A percentile compares a stretch with the other conserved stretches of the same genome.
Evolutionary conservation across 2,113 vertebrate genomes (phyloP).

Genomic region (Asarcornis scutulata): DNA sequence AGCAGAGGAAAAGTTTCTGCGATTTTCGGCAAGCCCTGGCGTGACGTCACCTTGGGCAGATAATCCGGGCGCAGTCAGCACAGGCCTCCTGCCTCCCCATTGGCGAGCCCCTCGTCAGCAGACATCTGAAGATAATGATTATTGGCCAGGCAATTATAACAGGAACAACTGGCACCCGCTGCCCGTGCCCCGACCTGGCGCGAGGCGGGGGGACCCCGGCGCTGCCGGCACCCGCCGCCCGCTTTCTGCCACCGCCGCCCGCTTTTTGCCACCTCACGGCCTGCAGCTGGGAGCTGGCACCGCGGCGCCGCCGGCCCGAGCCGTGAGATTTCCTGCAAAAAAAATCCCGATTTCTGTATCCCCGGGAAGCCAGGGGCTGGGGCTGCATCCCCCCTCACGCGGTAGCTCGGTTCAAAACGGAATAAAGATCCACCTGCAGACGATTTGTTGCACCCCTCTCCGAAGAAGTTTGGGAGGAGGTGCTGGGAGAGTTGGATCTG

Average conservation of each 20-base stretch:
- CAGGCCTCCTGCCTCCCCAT: slow-evolving; percentile 82
- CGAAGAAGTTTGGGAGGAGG: neutral
- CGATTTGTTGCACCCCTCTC: neutral
- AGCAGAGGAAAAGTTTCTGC: slow-evolving; percentile 60
- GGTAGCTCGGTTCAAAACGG: neutral
- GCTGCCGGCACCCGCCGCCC: neutral
- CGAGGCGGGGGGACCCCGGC: neutral
- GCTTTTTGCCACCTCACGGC: slow-evolving; percentile 7
- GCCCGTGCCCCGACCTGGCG: slow-evolving; percentile 53
- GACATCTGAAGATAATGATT: slow-evolving; percentile 91
- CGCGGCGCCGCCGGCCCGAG: neutral
- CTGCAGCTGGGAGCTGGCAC: neutral
- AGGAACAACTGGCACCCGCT: slow-evolving; percentile 69
- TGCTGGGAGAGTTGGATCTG: neutral
- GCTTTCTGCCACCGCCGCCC: neutral
- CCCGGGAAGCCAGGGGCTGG: neutral
- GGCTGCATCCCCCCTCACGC: neutral
- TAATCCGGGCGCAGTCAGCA: slow-evolving; percentile 80
- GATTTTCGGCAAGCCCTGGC: slow-evolving; percentile 71
- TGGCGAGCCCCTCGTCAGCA: slow-evolving; percentile 90
- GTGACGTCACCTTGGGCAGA: slow-evolving; percentile 76
- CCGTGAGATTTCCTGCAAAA: neutral
- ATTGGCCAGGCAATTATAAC: slow-evolving; percentile 86
- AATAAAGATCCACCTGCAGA: neutral
- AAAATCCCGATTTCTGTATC: neutral